phyloP scores from a whole-genome alignment of 2,113 vertebrate genomes.

The Illadopsis cleaveri region DNA sequence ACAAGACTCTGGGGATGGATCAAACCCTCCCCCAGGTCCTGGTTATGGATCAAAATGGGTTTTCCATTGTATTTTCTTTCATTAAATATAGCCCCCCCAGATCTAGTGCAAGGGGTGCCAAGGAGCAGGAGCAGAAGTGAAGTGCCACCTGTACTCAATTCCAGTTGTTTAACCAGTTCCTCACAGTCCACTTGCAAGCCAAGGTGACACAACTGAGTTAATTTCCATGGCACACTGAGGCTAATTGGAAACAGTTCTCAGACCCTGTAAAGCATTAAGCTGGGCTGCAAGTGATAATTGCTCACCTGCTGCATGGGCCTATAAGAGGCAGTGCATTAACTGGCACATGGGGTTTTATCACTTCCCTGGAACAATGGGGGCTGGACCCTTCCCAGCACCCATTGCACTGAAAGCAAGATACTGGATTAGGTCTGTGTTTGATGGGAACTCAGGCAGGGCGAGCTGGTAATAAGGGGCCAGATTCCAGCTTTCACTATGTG shows the following conservation, averaged over 20 bases:
- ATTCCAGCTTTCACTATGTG: background rate
- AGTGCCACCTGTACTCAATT: constrained; percentile 3
- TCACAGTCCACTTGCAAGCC: background rate
- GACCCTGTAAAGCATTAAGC: constrained; percentile 52
- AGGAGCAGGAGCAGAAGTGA: background rate
- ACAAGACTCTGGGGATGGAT: background rate
- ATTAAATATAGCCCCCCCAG: background rate
- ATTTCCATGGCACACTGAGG: constrained; percentile 41
- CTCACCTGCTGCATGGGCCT: constrained; percentile 62
- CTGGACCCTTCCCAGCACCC: background rate
- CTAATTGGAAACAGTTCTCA: constrained; percentile 67
- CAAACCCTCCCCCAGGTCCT: background rate
- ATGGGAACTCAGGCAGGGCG: background rate
- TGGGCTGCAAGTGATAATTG: constrained; percentile 64
- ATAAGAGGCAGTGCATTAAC: constrained; percentile 47
- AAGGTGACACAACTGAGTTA: constrained; percentile 65
- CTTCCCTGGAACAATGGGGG: background rate
- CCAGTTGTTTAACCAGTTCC: background rate
- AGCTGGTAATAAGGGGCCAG: background rate
- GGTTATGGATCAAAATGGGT: background rate
- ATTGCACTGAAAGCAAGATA: background rate
- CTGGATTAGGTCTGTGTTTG: background rate
- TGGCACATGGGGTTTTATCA: constrained; percentile 48
- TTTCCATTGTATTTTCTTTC: background rate
- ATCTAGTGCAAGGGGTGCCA: background rate